Base-by-base conservation (phyloP, 2,797 vertebrate genomes). In the Neostethus bicornis region DNA sequence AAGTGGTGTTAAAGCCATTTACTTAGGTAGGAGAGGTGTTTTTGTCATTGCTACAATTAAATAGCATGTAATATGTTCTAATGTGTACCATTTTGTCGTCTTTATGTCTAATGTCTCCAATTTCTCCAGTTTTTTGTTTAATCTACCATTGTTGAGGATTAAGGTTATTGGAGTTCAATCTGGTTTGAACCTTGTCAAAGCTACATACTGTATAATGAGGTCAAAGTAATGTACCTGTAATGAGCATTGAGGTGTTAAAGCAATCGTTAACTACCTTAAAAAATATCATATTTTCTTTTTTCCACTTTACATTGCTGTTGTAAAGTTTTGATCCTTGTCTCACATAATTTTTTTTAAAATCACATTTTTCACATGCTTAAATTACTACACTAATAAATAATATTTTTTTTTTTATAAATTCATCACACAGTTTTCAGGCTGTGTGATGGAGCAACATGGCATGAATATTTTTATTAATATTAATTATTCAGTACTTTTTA, bases 71-170 rank as follows among this genome's bases (percentile, higher is more conserved):
- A 24, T 19, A 6, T 66, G 59, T 60, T 44, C 54, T 3, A 47
- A 28, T 65, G 23, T 32, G 6, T 26, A 34, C 11, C 32, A 25
- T 72, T 66, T 66, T 75, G 63, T 34, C 5, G 1, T 80, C 57
- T 42, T 55, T 54, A 66, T 79, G 71, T 87, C 83, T 74, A 69
- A 77, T 46, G 55, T 75, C 65, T 80, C 59, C n/a, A 63, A 38
- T 51, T 57, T 67, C 46, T 69, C 56, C 73, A 75, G 87, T 83
- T 79, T 70, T 46, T 50, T 70, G 29, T 77, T 79, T 80, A 81
- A 87, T 87, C 84, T 44, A 7, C 17, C 52, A 52, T 54, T 60
- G 23, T 2, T 65, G 39, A 51, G 73, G 73, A 84, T 85, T 85
- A 82, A 61, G 76, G 13, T 3, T 61, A 64, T 69, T 45, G 59